phyloP scores from a whole-genome alignment of 2,113 vertebrate genomes.

The Bubo bubo region DNA sequence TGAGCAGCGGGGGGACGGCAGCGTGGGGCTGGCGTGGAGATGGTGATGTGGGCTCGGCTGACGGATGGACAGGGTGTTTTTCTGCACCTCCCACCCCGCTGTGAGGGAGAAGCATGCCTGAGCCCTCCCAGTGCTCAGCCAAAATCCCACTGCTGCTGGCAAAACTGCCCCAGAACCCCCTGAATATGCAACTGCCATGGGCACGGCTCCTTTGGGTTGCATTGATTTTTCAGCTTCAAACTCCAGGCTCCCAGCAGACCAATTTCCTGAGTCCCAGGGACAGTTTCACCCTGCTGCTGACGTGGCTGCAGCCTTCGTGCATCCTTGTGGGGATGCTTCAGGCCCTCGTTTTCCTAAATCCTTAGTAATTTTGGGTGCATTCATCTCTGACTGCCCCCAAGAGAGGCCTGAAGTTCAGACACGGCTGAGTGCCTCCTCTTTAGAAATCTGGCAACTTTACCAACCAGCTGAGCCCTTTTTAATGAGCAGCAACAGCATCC shows the following conservation, averaged over 20 bases:
- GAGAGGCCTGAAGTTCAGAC: background rate
- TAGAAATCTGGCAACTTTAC: background rate
- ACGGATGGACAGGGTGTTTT: rapidly evolving
- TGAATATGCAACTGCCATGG: rapidly evolving
- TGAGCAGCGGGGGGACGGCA: rapidly evolving
- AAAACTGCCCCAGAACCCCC: background rate
- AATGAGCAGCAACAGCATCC: background rate
- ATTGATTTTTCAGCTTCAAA: rapidly evolving
- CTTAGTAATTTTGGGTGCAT: background rate
- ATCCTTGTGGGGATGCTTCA: background rate
- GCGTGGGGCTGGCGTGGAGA: rapidly evolving
- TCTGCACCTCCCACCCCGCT: background rate
- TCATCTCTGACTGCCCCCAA: background rate
- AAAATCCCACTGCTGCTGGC: background rate
- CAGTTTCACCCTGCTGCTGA: rapidly evolving
- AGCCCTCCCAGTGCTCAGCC: background rate
- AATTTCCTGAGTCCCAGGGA: rapidly evolving
- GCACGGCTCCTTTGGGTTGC: background rate
- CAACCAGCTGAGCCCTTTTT: background rate
- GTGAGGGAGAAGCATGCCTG: rapidly evolving
- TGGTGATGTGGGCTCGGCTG: background rate
- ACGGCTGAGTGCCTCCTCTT: background rate
- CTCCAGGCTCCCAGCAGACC: background rate
- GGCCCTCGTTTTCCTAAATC: background rate
- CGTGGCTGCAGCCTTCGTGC: background rate